Base-by-base conservation (phyloP, 2,797 vertebrate species). In the Orestias chungarensis region DNA sequence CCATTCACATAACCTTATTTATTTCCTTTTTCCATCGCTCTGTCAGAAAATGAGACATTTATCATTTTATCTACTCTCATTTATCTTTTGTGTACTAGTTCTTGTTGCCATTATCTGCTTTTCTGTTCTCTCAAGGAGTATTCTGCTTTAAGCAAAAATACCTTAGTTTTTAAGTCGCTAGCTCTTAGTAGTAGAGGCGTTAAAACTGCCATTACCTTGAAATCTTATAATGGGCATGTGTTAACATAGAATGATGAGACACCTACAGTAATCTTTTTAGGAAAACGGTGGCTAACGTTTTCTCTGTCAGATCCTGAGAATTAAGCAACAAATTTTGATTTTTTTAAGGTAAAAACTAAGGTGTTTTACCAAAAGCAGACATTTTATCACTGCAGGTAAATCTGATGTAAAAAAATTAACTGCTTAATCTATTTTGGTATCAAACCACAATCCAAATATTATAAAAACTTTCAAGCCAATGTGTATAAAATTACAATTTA, bases 141-240 rank as follows among this genome's bases (percentile, higher is more conserved):
- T 77, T 71, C 42, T 25, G 38, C 42, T 61, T 59, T 68, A 69
- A 72, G 71, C 25, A 54, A 42, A 79, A 50, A 55, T 25, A 15
- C 49, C 35, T 64, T 10, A 18, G 42, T 35, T 38, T 23, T 31
- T 70, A 29, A 69, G 82, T 78, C 77, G 62, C 47, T 12, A 70
- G 66, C 55, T 70, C 52, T 72, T 75, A 78, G 40, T 42, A 59
- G 71, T 57, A 76, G 71, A 87, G 76, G 71, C 68, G 71, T 70
- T 70, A 71, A 54, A 54, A 70, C 11, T 44, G 55, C 29, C 3
- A 3, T 79, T 71, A 83, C 71, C 71, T 17, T 54, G 20, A 61
- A 2, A 72, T 72, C 33, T 70, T 74, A 78, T 70, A 61, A 68
- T 49, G 17, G 50, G 57, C 40, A 76, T 44, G 73, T 49, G 50